Base-by-base conservation (phyloP, 2,113 vertebrate species). In the Castor canadensis region DNA sequence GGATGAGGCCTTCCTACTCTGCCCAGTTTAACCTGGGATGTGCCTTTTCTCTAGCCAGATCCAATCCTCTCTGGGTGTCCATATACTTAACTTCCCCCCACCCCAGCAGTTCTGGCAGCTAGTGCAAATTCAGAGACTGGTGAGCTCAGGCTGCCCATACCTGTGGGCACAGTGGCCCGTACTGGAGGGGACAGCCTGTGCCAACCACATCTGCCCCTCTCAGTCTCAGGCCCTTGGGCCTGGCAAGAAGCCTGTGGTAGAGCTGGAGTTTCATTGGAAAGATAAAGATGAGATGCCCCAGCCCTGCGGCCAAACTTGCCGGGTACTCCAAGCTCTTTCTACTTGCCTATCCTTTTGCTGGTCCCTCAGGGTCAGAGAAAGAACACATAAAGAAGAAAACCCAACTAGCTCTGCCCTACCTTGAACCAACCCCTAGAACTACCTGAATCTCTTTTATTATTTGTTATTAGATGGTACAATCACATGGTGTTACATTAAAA, bases 211-310 rank as follows among this genome's bases (percentile, higher is more conserved):
- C 45, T 0, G 0, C 40, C 32, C 19, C 67, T 56, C 40, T 43
- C 15, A 0, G 6, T 11, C n/a, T 19, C 5, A 0, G n/a, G 30
- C n/a, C 16, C 6, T 20, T 1, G 0, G 56, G 67, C 38, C 79
- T 76, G 87, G 22, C 9, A 2, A 54, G 35, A 86, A 58, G 22
- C 28, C 82, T 35, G 20, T 19, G 47, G 58, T 1, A 3, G 32
- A 79, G 13, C 32, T 1, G 3, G 17, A 30, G 47, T 38, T 8
- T 87, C 72, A 43, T 3, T 52, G 77, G 64, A 56, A 56, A 47
- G 28, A 20, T 30, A 4, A 11, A 35, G 35, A 47, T 11, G 60
- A 95, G 83, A 77, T 32, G 28, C 2, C 1, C 26, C 15, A 9
- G 54, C 10, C 64, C 80, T 28, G 26, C 73, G 82, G 58, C 17